Conservation (phyloP, 2,797 vertebrate species). For the Diplodus puntazzo region DNA sequence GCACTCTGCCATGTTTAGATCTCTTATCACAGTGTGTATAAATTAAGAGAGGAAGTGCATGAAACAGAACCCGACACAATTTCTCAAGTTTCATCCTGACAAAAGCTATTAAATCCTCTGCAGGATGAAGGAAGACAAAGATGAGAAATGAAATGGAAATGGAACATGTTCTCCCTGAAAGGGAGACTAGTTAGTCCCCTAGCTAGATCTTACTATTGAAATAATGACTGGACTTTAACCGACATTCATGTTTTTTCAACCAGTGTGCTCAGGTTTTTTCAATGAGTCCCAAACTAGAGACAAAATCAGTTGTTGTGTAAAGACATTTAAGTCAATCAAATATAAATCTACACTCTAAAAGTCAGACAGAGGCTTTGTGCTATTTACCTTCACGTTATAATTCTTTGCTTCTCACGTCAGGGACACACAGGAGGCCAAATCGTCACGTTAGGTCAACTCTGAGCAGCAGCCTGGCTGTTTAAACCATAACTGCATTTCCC, state of each 20-base stretch:
- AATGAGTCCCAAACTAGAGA: background rate
- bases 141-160: background rate
- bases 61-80: background rate
- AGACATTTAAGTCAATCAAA: background rate
- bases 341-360: background rate
- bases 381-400: background rate
- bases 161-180: background rate
- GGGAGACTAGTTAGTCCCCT: too few relatives aligned
- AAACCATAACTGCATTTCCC: too few relatives aligned
- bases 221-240: background rate
- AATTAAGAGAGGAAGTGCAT: conserved; percentile 35
- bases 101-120: background rate
- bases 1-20: conserved; percentile 41
- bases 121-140: background rate
- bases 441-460: too few relatives aligned
- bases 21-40: conserved; percentile 25
- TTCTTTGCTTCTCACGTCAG: background rate
- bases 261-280: background rate
- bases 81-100: background rate
- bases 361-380: background rate
- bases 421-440: too few relatives aligned
- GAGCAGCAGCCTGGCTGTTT: too few relatives aligned
- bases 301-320: background rate
- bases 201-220: background rate
- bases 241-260: too few relatives aligned